Evolutionary conservation across 2,113 vertebrate genomes (phyloP).

Genomic region (Orcinus orca): DNA sequence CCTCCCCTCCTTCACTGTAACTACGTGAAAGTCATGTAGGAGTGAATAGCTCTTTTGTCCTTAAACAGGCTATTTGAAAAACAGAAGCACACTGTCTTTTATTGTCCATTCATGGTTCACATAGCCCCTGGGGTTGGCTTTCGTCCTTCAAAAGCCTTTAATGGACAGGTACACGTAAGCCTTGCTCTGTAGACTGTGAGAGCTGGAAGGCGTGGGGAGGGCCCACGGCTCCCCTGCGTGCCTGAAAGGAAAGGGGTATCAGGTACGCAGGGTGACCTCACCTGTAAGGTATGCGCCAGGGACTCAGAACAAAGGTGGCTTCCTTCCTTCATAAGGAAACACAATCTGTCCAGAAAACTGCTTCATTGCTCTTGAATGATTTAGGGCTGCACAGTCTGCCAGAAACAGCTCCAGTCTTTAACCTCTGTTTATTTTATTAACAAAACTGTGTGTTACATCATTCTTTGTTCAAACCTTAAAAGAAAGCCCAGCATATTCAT

Average conservation of each 20-base stretch:
- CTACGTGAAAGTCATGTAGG: slow-evolving; percentile 59
- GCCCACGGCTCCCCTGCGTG: not conserved
- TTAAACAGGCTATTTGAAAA: slow-evolving; percentile 61
- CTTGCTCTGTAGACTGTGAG: slow-evolving; percentile 49
- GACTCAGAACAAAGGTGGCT: slow-evolving; percentile 72
- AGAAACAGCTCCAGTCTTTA: slow-evolving; percentile 43
- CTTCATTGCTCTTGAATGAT: slow-evolving; percentile 65
- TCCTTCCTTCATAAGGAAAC: slow-evolving; percentile 72
- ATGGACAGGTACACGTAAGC: slow-evolving; percentile 69
- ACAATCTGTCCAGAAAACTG: slow-evolving; percentile 62
- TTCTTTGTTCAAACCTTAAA: slow-evolving; percentile 33
- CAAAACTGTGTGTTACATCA: not conserved
- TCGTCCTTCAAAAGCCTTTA: slow-evolving; percentile 63
- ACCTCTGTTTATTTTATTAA: slow-evolving; percentile 53
- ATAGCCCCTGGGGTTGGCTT: slow-evolving; percentile 59
- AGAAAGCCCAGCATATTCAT: slow-evolving; percentile 15
- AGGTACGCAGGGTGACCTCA: slow-evolving; percentile 67
- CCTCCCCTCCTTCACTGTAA: slow-evolving; percentile 11
- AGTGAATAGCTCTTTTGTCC: slow-evolving; percentile 77
- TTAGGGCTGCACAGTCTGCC: not conserved
- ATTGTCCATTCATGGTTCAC: slow-evolving; percentile 72
- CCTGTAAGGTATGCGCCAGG: slow-evolving; percentile 67
- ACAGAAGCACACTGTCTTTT: slow-evolving; percentile 72
- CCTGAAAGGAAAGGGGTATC: slow-evolving; percentile 39
- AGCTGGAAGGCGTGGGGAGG: slow-evolving; percentile 35